phyloP scores from a whole-genome alignment of 2,888 invertebrate genomes.

The Andrena hattorfiana region DNA sequence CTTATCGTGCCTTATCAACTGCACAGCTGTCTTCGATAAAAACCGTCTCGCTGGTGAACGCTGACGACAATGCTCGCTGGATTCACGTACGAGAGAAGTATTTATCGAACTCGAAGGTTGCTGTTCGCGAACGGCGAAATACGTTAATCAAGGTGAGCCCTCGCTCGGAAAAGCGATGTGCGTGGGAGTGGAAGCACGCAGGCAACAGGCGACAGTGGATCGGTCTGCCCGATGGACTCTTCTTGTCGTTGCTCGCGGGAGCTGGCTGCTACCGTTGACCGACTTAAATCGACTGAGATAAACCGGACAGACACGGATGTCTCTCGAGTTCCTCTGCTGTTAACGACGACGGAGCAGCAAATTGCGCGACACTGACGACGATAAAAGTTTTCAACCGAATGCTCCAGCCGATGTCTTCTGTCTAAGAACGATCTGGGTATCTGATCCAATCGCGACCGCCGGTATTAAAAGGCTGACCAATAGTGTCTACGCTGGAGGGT shows the following conservation, averaged over 20 bases:
- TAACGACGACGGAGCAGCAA: slow-evolving; percentile 34
- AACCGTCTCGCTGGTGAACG: not conserved
- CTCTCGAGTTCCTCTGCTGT: slow-evolving; percentile 17
- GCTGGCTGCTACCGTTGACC: slow-evolving; percentile 37
- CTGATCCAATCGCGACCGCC: slow-evolving; percentile 73
- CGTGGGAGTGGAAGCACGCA: not conserved
- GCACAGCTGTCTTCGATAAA: slow-evolving; percentile 6
- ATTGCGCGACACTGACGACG: slow-evolving; percentile 60
- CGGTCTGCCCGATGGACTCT: not conserved
- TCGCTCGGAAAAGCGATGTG: not conserved
- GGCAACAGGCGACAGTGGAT: not conserved
- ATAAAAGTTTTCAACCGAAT: slow-evolving; percentile 63
- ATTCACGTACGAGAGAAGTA: not conserved
- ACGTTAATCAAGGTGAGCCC: not conserved
- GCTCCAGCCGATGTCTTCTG: slow-evolving; percentile 62
- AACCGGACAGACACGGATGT: slow-evolving; percentile 29
- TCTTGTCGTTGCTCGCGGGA: not conserved
- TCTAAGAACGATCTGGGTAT: slow-evolving; percentile 64
- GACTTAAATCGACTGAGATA: slow-evolving; percentile 49
- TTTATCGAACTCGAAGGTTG: not conserved
- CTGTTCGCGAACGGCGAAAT: slow-evolving; percentile 3
- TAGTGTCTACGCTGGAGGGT: slow-evolving; percentile 72
- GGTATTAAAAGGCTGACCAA: slow-evolving; percentile 82
- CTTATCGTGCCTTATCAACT: slow-evolving; percentile 19
- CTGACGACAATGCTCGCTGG: not conserved